Percentiles rank a stretch among this genome's conserved stretches.
These are phyloP conservation scores for Drosophila melanocephala DNA, from an alignment of 2,888 invertebrate genomes.

Conservation along the genomic window DNA sequence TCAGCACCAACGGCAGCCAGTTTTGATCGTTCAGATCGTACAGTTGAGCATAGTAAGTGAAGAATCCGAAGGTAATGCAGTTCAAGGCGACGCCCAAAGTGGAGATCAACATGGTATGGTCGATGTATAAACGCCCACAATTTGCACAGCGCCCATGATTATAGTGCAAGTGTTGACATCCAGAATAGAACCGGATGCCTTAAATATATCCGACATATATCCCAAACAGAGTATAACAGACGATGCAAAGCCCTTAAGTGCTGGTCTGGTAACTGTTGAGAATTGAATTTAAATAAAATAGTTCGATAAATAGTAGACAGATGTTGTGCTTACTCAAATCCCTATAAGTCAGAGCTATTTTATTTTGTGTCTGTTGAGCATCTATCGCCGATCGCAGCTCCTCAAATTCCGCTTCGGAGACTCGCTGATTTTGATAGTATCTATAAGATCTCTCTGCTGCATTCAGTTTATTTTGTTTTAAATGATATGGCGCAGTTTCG, in stretches of 20 bases:
- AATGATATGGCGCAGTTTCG: constrained; percentile 81
- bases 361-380: constrained; percentile 34
- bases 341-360: constrained; percentile 36
- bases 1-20: constrained; percentile 80
- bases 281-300: neutral
- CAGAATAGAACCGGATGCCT: constrained; percentile 71
- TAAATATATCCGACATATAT: constrained; percentile 83
- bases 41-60: constrained; percentile 58
- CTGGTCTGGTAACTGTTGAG: constrained; percentile 66
- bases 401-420: constrained; percentile 59
- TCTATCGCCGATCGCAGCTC: constrained; percentile 67
- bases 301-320: neutral
- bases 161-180: constrained; percentile 83
- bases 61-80: constrained; percentile 74
- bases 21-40: constrained; percentile 61
- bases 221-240: constrained; percentile 69
- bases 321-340: constrained; percentile 76
- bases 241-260: constrained; percentile 71
- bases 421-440: constrained; percentile 75
- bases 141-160: constrained; percentile 81
- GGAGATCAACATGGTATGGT: constrained; percentile 77
- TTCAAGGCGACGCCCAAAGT: constrained; percentile 75
- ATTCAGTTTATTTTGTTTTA: constrained; percentile 55
- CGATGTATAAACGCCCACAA: constrained; percentile 79
- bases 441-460: constrained; percentile 77